Percentiles rank a stretch among this genome's conserved stretches.
phyloP scores from a whole-genome alignment of 92 coral and sea anemone species.

The Epizoanthus illoricatus region DNA sequence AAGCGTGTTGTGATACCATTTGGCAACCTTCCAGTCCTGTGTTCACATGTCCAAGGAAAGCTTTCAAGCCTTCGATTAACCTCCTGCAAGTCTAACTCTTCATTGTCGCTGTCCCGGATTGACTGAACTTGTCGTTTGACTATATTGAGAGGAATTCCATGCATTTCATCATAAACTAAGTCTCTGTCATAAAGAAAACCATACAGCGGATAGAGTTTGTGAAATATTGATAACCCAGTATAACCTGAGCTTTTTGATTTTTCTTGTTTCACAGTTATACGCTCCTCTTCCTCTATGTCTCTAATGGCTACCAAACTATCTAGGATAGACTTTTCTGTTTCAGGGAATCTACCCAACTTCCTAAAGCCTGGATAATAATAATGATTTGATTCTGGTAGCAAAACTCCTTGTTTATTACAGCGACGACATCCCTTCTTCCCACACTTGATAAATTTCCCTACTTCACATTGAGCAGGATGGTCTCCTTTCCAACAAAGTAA shows the following conservation, averaged over 20 bases:
- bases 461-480: constrained; percentile 65
- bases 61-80: constrained; percentile 54
- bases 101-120: constrained; percentile 38
- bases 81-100: constrained; percentile 47
- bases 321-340: constrained; percentile 36
- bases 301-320: constrained; percentile 40
- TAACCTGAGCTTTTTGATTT: constrained; percentile 57
- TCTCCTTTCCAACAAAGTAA: constrained; percentile 70
- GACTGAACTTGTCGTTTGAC: constrained; percentile 56
- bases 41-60: constrained; percentile 64
- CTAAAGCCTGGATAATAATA: constrained; percentile 66
- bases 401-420: constrained; percentile 48
- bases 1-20: constrained; percentile 45
- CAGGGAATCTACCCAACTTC: constrained; percentile 54
- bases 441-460: constrained; percentile 65
- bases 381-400: constrained; percentile 58
- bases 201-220: constrained; percentile 56
- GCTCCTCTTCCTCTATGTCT: constrained; percentile 67
- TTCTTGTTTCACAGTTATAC: constrained; percentile 47
- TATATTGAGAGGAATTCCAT: constrained; percentile 56
- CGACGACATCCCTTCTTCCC: constrained; percentile 65
- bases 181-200: constrained; percentile 60
- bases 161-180: constrained; percentile 66
- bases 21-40: constrained; percentile 50
- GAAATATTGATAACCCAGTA: constrained; percentile 62